Percentiles rank a stretch among this genome's conserved stretches.
These are phyloP conservation scores for Drosophila serrata DNA, from an alignment of 1,140 invertebrate genomes.

Conservation along the genomic window DNA sequence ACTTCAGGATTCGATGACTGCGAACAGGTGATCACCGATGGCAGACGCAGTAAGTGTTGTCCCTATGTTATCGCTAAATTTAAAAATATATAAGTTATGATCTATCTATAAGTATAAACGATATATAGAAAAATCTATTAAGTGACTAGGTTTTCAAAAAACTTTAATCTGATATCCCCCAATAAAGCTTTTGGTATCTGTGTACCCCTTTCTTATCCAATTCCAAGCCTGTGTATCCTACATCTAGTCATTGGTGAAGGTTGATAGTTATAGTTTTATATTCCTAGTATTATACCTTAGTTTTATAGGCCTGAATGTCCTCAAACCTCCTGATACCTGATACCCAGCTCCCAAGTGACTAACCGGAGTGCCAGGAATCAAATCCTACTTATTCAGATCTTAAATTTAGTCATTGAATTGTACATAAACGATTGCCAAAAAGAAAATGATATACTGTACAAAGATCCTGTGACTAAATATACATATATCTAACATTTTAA, in stretches of 20 bases:
- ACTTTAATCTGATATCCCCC: conserved; percentile 2
- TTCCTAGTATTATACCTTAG: neutral
- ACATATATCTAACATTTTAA: conserved; percentile 28
- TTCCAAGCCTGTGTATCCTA: conserved; percentile 2
- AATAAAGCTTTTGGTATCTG: conserved; percentile 20
- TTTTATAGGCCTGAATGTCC: neutral
- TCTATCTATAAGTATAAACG: neutral
- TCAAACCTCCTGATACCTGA: conserved; percentile 7
- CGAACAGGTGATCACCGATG: conserved; percentile 94
- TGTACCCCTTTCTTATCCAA: conserved; percentile 4
- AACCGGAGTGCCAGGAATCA: conserved; percentile 23
- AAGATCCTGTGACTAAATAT: conserved; percentile 41
- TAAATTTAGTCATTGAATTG: conserved; percentile 19
- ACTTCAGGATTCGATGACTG: conserved; percentile 90
- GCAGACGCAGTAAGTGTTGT: conserved; percentile 90
- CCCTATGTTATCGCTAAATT: neutral
- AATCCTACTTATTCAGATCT: conserved; percentile 16
- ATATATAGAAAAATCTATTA: neutral
- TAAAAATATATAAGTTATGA: neutral
- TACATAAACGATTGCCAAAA: conserved; percentile 40
- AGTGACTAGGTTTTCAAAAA: neutral
- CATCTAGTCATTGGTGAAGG: conserved; percentile 31
- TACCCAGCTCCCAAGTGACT: conserved; percentile 24
- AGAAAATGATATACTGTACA: conserved; percentile 22
- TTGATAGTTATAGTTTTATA: conserved; percentile 1